Evolutionary conservation across 2,888 invertebrate species (phyloP), one percentile per base, ranked within the genome.

Genomic region (Tromatobia lineatoria): DNA sequence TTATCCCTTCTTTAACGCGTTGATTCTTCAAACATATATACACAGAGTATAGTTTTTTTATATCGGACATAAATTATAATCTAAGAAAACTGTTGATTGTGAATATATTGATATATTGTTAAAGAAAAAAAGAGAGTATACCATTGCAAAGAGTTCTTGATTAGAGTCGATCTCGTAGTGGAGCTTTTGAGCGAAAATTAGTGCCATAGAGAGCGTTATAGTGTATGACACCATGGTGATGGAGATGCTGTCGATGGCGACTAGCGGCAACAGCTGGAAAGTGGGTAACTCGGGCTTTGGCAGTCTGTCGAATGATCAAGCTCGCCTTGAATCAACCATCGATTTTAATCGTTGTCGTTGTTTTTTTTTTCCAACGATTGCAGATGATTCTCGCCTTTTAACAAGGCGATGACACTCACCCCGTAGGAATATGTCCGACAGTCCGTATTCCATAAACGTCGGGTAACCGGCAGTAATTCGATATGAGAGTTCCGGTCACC

Each of bases 201-300:
- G 94, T 0, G 96, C 97, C 97, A 97, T 97, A 0, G 97, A 97
- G 94, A 97, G 96, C 6, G 97, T 95, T 42, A 97, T 96, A 70
- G 96, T 96, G 93, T 97, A 97, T 0, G 97, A 96, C 2, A 97
- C 97, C 95, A 97, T 96, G 11, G 96, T 96, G 87, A 97, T 96
- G 29, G 96, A 95, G 87, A 97, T 94, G 47, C 96, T 95, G 90
- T 97, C 97, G 23, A 96, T 67, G 0, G 96, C 94, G 57, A 97
- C 94, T 11, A 92, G 88, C 0, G 96, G 95, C 7, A 97, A 88
- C 42, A 97, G 92, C 34, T 95, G 94, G 67, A 97, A 91, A 0
- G 95, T 95, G 0, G 97, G 97, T 23, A 96, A 87, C 45, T 94
- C 91, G 0, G 96, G 96, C 4, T 94, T 91, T 7, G 97, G 97